Evolutionary conservation across 2,888 invertebrate genomes (phyloP).

Genomic region (Mesorhabditis belari): DNA sequence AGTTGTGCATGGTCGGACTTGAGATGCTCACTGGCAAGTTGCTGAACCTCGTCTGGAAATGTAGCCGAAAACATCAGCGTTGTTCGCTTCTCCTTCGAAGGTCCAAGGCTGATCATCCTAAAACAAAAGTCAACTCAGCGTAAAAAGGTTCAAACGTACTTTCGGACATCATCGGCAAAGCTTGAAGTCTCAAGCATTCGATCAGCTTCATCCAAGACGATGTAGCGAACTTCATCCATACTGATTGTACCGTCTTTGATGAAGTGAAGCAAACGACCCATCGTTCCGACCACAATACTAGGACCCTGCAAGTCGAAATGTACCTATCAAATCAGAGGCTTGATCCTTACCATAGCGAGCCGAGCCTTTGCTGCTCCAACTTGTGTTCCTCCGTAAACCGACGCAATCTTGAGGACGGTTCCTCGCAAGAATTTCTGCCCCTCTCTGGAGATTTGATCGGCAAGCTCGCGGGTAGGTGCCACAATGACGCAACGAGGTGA

Average conservation of each 20-base stretch:
- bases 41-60: slow-evolving; percentile 69
- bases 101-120: slow-evolving; percentile 2
- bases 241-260: slow-evolving; percentile 18
- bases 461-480: slow-evolving; percentile 83
- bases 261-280: slow-evolving; percentile 29
- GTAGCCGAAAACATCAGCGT: slow-evolving; percentile 61
- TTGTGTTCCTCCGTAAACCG: slow-evolving; percentile 27
- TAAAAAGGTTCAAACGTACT: neutral
- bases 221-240: slow-evolving; percentile 15
- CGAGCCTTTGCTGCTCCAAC: slow-evolving; percentile 6
- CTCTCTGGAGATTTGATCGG: slow-evolving; percentile 78
- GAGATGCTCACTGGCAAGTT: slow-evolving; percentile 72
- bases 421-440: slow-evolving; percentile 70
- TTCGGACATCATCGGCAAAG: slow-evolving; percentile 55
- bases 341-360: neutral
- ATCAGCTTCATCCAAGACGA: slow-evolving; percentile 62
- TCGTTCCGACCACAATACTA: slow-evolving; percentile 26
- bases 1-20: slow-evolving; percentile 71
- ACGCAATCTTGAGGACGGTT: slow-evolving; percentile 22
- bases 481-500: slow-evolving; percentile 60
- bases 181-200: slow-evolving; percentile 60
- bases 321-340: no score
- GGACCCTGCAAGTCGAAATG: slow-evolving; percentile 16
- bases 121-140: neutral
- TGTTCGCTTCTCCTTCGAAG: slow-evolving; percentile 14